Conservation (phyloP, 2,113 vertebrate genomes). For the Dipodomys merriami region DNA sequence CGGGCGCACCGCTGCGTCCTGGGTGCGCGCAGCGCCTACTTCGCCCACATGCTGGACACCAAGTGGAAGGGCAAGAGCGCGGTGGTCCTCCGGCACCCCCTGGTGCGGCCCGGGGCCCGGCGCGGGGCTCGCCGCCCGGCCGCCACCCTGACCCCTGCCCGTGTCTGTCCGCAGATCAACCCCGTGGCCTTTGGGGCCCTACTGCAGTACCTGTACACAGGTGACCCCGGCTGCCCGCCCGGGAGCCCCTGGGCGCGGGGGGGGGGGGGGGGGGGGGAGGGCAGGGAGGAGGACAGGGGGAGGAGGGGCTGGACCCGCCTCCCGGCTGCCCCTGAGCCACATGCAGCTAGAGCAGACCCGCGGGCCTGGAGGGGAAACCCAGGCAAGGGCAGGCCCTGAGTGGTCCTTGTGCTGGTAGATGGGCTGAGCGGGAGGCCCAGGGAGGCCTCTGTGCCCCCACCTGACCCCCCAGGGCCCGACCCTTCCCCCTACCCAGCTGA, state of each 20-base stretch:
- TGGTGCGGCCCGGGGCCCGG: conserved; percentile 84
- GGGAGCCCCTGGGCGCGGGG: too few relatives aligned
- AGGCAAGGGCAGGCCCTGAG: neutral
- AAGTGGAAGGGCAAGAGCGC: conserved; percentile 95
- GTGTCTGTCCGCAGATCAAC: conserved; percentile 90
- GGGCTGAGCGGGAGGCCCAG: neutral
- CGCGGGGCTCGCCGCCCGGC: neutral
- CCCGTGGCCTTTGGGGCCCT: conserved; percentile 95
- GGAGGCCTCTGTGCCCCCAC: too few relatives aligned
- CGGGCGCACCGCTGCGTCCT: conserved; percentile 93
- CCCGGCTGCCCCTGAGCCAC: neutral
- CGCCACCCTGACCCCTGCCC: neutral
- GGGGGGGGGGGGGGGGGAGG: too few relatives aligned
- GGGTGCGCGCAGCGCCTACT: conserved; percentile 94
- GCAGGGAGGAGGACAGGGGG: too few relatives aligned
- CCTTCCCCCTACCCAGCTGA: too few relatives aligned
- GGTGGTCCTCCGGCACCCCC: conserved; percentile 94
- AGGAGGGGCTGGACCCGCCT: neutral
- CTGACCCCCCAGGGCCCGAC: too few relatives aligned
- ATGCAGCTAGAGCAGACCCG: too few relatives aligned
- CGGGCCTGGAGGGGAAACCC: neutral
- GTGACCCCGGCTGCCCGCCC: conserved; percentile 79
- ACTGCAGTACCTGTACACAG: conserved; percentile 97
- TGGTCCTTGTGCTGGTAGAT: neutral
- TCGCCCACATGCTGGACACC: conserved; percentile 96